These are phyloP conservation scores for Manis javanica DNA, from an alignment of 2,797 vertebrate genomes.

Conservation along the genomic window DNA sequence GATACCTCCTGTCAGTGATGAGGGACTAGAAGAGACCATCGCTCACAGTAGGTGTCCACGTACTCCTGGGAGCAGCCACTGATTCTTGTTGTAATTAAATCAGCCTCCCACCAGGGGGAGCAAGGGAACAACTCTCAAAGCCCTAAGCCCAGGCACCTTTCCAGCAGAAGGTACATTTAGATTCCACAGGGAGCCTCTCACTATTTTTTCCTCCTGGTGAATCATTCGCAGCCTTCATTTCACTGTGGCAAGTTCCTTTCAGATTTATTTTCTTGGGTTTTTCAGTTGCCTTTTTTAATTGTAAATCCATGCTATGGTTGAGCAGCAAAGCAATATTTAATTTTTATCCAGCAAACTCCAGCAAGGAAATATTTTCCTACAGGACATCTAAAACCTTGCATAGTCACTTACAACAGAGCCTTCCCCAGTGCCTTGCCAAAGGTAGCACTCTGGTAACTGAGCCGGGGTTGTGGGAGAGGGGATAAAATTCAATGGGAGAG, in stretches of 20 bases:
- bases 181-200: slow-evolving; percentile 33
- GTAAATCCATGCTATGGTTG: slow-evolving; percentile 35
- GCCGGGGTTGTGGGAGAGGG: background rate
- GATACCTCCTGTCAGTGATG: background rate
- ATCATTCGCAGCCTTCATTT: slow-evolving; percentile 62
- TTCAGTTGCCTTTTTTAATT: slow-evolving; percentile 52
- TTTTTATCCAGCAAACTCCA: slow-evolving; percentile 21
- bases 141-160: background rate
- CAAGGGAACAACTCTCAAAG: slow-evolving; percentile 56
- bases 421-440: background rate
- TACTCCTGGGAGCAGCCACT: background rate
- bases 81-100: slow-evolving; percentile 61
- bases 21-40: background rate
- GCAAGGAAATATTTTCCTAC: slow-evolving; percentile 45
- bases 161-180: background rate
- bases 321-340: slow-evolving; percentile 47
- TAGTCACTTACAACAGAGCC: background rate
- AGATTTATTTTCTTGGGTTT: slow-evolving; percentile 51
- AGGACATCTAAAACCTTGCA: slow-evolving; percentile 37
- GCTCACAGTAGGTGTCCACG: background rate
- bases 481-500: slow-evolving; percentile 37
- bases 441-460: background rate
- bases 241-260: slow-evolving; percentile 58
- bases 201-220: background rate
- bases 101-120: slow-evolving; percentile 72